Evolutionary conservation across 1,140 invertebrate species (phyloP), one percentile per base, ranked within the genome.

Genomic region (Sycobia sp.): DNA sequence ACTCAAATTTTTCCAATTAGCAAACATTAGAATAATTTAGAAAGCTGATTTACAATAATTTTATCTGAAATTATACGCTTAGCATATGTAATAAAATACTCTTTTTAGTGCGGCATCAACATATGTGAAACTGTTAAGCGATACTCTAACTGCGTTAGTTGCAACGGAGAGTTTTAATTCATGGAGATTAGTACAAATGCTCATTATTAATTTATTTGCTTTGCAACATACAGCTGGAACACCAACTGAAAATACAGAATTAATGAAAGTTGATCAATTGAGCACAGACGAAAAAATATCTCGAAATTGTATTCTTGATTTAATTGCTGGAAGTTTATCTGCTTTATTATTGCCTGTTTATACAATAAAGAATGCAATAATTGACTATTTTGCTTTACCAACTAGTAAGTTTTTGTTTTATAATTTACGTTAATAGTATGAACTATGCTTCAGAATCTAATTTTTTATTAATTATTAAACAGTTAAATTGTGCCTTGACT

Each of bases 401-500:
- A 85, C 88, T 56, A 82, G 88, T 90, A 77, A 79, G 81, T 81
- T 51, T n/a, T 18, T 29, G 25, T 44, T 10, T 25, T 29, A 23
- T 55, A 4, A 27, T 36, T 39, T 25, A 41, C 5, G 7, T 13
- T 39, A 38, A 59, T 11, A 22, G 34, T 18, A 46, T 49, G 14
- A n/a, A 3, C 5, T 5, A 16, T 25, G 5, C 4, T 38, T n/a
- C n/a, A 25, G 9, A 54, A 41, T 10, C 16, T 16, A 41, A 39
- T 39, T 3, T 16, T 10, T 25, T 22, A 39, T 54, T 7, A 32
- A 32, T 32, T 49, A 68, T 79, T 77, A 60, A n/a, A n/a, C 80
- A 87, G 89, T 93, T 60, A 91, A 91, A 83, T 81, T 92, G 55
- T 84, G 89, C 70, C 81, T 92, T 71, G 87, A 90, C 67, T 93